phyloP scores from a whole-genome alignment of 2,888 invertebrate genomes.

The Euphydryas editha region DNA sequence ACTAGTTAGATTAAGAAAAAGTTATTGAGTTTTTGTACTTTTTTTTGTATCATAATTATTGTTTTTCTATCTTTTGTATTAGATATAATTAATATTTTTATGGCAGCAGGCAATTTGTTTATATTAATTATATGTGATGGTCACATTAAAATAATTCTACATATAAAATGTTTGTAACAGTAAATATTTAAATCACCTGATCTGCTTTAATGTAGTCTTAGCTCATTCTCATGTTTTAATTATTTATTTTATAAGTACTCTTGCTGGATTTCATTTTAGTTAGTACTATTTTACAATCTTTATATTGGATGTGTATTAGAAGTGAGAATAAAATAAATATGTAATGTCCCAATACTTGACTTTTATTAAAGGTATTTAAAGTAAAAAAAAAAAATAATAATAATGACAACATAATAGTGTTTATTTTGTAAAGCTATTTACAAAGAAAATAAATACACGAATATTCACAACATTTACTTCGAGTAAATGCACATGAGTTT shows the following conservation, averaged over 20 bases:
- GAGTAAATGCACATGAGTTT: constrained; percentile 60
- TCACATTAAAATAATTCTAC: no score
- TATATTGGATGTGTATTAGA: neutral
- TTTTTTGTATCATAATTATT: no score
- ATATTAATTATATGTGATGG: no score
- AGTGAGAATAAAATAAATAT: constrained; percentile 8
- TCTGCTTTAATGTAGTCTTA: no score
- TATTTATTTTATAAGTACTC: neutral
- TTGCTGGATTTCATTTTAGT: neutral
- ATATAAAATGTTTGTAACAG: no score
- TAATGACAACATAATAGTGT: constrained; percentile 39
- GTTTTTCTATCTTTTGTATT: no score
- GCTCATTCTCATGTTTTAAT: neutral
- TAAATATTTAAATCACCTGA: no score
- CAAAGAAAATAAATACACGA: constrained; percentile 71
- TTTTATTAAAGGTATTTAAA: constrained; percentile 26
- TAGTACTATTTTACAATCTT: neutral
- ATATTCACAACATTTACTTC: constrained; percentile 61
- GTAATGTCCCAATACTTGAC: neutral
- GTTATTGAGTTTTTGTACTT: no score
- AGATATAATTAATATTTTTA: no score
- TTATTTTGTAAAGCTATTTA: constrained; percentile 70
- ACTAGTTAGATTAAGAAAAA: no score
- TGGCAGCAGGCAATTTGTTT: no score
- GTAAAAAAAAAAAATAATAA: constrained; percentile 27